Evolutionary conservation across 2,797 vertebrate genomes (phyloP).

Genomic region (Adrianichthys oophorus): DNA sequence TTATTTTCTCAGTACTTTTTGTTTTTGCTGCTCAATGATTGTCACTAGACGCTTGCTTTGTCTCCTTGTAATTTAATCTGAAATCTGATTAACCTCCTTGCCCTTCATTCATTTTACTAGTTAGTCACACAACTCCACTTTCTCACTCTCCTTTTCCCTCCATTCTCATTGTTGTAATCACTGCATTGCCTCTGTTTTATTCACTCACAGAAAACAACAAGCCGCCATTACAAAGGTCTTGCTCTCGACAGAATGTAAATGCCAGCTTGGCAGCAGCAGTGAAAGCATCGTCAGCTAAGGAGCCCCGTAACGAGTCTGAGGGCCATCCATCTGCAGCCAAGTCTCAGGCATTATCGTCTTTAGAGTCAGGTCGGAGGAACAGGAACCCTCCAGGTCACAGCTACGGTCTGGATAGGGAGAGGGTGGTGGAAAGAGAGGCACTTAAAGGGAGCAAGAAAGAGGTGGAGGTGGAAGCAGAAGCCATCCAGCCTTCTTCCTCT

Average conservation of each 20-base stretch:
- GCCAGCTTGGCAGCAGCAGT: conserved; percentile 58
- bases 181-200: conserved; percentile 54
- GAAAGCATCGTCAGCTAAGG: conserved; percentile 81
- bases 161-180: conserved; percentile 34
- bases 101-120: conserved; percentile 38
- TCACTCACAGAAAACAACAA: conserved; percentile 89
- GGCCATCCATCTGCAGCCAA: conserved; percentile 69
- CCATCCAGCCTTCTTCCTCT: conserved; percentile 28
- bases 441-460: conserved; percentile 68
- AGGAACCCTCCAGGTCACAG: conserved; percentile 37
- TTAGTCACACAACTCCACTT: conserved; percentile 23
- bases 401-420: conserved; percentile 51
- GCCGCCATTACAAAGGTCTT: conserved; percentile 85
- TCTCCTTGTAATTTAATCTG: conserved; percentile 44
- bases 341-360: conserved; percentile 67
- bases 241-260: conserved; percentile 84
- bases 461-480: conserved; percentile 54
- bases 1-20: conserved; percentile 21
- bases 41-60: conserved; percentile 13
- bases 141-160: conserved; percentile 5
- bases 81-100: conserved; percentile 44
- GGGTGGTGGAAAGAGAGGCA: conserved; percentile 32
- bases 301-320: conserved; percentile 83
- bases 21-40: conserved; percentile 14
- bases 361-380: conserved; percentile 48